Evolutionary conservation across 2,888 invertebrate genomes (phyloP), one percentile per base, ranked within the genome.

Genomic region (Epinotia ramella): DNA sequence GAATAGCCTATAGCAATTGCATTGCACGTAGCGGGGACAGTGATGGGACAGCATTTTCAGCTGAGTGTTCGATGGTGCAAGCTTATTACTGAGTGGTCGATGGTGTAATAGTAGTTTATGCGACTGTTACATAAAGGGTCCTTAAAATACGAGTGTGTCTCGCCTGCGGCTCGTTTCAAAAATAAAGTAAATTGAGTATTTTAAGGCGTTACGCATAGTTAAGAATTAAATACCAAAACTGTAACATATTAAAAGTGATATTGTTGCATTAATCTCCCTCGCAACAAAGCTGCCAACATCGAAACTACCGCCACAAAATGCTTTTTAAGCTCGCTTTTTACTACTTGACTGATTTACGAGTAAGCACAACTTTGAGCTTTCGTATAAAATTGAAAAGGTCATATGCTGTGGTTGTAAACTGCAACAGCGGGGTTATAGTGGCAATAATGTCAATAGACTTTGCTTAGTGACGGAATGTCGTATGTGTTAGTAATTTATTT

Each of bases 291-390:
- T 59, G 20, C 46, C 56, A 59, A 33, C 62, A 16, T 33, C 46
- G 63, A 67, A 67, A 69, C 69, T 64, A 69, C 62, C 16, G 46
- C 62, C 62, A 57, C 64, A 60, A 62, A 75, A 66, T 71, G 71
- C 71, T 66, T 60, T 71, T 75, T 62, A 66, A 75, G 56, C 53
- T 44, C 64, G 4, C 33, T 65, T 70, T 73, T 74, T 70, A 74
- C 69, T 66, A 56, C 75, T 71, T 49, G 18, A 71, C 53, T 75
- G 70, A 75, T 71, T 75, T 75, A 75, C 60, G 65, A 60, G 59
- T 69, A 60, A 44, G 53, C 68, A 56, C 59, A 74, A 70, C 64
- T 70, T 65, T 60, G 44, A 59, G 60, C 60, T 66, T 75, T 28
- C 40, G 18, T 69, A 46, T 60, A 66, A 75, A 75, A 74, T 70